Conservation (phyloP, 1,140 invertebrate genomes). For the Eueides isabella region DNA sequence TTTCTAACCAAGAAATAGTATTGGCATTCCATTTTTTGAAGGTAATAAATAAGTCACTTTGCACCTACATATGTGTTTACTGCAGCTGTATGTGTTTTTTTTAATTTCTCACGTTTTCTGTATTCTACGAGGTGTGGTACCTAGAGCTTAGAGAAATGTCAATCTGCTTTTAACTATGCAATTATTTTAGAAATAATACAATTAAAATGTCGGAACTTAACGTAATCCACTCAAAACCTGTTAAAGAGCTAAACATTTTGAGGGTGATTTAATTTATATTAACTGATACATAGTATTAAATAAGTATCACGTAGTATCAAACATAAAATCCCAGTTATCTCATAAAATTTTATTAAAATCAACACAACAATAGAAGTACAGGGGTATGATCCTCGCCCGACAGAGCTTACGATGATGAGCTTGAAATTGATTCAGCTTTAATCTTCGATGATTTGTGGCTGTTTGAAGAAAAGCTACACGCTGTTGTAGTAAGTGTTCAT, state of each 20-base stretch:
- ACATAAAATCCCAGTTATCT: too few relatives aligned
- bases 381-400: background rate
- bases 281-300: too few relatives aligned
- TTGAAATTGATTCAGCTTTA: slow-evolving; percentile 45
- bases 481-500: slow-evolving; percentile 1
- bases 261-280: too few relatives aligned
- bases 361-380: slow-evolving; percentile 1
- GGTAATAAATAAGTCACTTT: slow-evolving; percentile 5
- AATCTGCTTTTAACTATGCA: background rate
- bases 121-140: background rate
- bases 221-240: too few relatives aligned
- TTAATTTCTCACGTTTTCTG: background rate
- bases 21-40: slow-evolving; percentile 10
- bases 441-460: slow-evolving; percentile 35
- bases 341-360: too few relatives aligned
- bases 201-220: too few relatives aligned
- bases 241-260: too few relatives aligned
- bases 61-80: background rate
- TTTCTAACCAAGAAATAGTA: slow-evolving; percentile 14
- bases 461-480: slow-evolving; percentile 22
- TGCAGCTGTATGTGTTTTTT: background rate
- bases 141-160: background rate
- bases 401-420: slow-evolving; percentile 23
- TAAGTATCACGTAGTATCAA: too few relatives aligned
- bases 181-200: background rate